Evolutionary conservation across 92 coral and sea anemone species (phyloP).

Genomic region (Porites cylindrica): DNA sequence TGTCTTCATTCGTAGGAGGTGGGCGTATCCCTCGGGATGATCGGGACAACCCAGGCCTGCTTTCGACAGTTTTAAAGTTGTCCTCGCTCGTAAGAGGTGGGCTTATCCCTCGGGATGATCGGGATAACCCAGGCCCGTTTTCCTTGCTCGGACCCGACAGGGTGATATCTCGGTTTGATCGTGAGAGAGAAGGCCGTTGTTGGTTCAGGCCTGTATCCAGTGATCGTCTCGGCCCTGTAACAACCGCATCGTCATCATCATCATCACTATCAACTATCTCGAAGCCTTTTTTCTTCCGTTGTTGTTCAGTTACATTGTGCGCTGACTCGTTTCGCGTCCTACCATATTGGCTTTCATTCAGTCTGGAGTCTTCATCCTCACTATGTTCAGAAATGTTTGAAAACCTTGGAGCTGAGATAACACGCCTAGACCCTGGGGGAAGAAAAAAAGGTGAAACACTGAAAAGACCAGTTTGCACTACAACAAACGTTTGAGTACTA

Average conservation of each 20-base stretch:
- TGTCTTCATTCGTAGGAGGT: neutral
- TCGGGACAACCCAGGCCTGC: conserved; percentile 20
- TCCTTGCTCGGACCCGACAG: neutral
- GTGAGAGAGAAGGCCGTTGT: conserved; percentile 37
- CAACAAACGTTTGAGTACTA: too few species aligned
- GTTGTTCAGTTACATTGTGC: neutral
- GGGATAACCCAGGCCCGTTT: conserved; percentile 21
- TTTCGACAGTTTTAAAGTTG: conserved; percentile 19
- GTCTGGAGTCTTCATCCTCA: conserved; percentile 33
- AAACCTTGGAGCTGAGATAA: conserved; percentile 45
- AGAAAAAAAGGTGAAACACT: too few species aligned
- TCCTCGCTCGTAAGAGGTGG: neutral
- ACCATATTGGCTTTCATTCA: conserved; percentile 8
- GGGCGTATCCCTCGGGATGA: conserved; percentile 12
- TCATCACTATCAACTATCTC: conserved; percentile 84
- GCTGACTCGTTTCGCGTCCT: neutral
- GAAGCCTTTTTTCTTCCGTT: conserved; percentile 23
- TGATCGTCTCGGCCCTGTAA: conserved; percentile 37
- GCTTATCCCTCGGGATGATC: neutral
- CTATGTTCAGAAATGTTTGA: conserved; percentile 47
- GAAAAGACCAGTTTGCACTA: too few species aligned
- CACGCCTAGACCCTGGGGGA: conserved; percentile 28
- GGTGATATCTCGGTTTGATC: neutral
- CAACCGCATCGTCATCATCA: conserved; percentile 69
- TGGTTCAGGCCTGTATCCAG: conserved; percentile 43